phyloP scores from a whole-genome alignment of 1,140 invertebrate species.

The Nasonia giraulti region DNA sequence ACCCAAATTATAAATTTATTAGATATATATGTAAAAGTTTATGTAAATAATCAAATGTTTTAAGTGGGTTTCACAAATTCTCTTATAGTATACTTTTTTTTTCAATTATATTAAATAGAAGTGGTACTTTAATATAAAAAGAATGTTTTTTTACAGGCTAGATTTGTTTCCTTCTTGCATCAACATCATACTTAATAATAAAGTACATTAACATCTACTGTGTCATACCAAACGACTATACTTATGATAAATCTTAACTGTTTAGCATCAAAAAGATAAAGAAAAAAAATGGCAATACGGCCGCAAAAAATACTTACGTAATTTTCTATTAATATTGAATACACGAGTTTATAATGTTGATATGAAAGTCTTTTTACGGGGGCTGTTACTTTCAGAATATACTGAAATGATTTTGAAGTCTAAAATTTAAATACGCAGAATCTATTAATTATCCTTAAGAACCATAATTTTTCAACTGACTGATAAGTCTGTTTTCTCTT shows the following conservation, averaged over 20 bases:
- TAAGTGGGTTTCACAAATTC: background rate
- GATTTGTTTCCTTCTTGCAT: no score
- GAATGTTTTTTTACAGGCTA: background rate
- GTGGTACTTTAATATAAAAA: background rate
- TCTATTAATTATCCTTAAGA: background rate
- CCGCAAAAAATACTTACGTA: conserved; percentile 14
- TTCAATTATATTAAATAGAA: background rate
- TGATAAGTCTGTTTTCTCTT: background rate
- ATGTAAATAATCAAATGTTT: conserved; percentile 12
- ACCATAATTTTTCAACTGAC: background rate
- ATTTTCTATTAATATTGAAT: conserved; percentile 33
- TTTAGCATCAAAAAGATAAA: background rate
- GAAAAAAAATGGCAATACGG: background rate
- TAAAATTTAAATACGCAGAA: background rate
- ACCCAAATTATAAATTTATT: background rate
- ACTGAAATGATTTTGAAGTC: conserved; percentile 9
- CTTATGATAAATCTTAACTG: background rate
- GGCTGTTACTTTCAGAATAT: conserved; percentile 12
- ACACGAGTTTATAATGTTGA: conserved; percentile 33
- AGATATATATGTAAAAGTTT: conserved; percentile 12
- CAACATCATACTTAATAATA: background rate
- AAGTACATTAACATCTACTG: background rate
- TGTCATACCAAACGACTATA: background rate
- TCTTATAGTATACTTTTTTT: background rate
- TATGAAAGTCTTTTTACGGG: conserved; percentile 8